A percentile compares a stretch with the other conserved stretches of the same genome.
Evolutionary conservation across 2,797 vertebrate genomes (phyloP).

Genomic region (Takifugu ocellatus): DNA sequence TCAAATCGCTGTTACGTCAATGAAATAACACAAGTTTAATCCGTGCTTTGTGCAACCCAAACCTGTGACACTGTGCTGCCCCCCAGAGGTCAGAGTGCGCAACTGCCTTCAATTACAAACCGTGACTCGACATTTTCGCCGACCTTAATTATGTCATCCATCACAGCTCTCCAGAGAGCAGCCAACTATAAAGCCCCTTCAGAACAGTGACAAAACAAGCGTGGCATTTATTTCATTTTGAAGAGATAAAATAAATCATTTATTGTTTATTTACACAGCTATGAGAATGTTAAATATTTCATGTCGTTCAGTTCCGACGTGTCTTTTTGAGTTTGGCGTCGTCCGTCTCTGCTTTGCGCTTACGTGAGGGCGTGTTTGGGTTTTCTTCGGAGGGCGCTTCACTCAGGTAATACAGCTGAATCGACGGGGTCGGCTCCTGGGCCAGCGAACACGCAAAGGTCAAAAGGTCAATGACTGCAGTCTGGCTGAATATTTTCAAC

Average conservation of each 20-base stretch:
- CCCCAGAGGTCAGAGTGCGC: conserved; percentile 7
- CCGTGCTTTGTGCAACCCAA: not conserved
- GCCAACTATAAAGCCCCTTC: conserved; percentile 10
- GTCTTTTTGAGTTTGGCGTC: conserved; percentile 78
- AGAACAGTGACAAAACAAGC: conserved; percentile 13
- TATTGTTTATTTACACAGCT: conserved; percentile 40
- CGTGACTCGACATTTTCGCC: conserved; percentile 59
- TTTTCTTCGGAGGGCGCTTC: conserved; percentile 64
- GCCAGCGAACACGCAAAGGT: not conserved
- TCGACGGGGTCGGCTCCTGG: conserved; percentile 84
- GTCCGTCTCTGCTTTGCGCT: conserved; percentile 84
- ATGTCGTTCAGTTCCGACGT: conserved; percentile 70
- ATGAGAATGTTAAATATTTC: not conserved
- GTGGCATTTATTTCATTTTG: conserved; percentile 51
- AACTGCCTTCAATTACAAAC: conserved; percentile 46
- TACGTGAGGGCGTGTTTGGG: conserved; percentile 74
- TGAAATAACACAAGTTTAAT: not conserved
- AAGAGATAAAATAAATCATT: conserved; percentile 22
- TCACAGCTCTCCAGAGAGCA: conserved; percentile 30
- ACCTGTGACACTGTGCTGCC: conserved; percentile 20
- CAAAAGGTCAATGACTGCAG: not conserved
- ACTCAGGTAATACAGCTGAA: conserved; percentile 80
- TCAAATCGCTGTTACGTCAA: not conserved
- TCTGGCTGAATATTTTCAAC: not conserved
- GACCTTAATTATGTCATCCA: conserved; percentile 28